Percentiles rank a stretch among this genome's conserved stretches.
These are phyloP conservation scores for Yponomeuta cagnagella DNA, from an alignment of 2,888 invertebrate species.

Conservation along the genomic window DNA sequence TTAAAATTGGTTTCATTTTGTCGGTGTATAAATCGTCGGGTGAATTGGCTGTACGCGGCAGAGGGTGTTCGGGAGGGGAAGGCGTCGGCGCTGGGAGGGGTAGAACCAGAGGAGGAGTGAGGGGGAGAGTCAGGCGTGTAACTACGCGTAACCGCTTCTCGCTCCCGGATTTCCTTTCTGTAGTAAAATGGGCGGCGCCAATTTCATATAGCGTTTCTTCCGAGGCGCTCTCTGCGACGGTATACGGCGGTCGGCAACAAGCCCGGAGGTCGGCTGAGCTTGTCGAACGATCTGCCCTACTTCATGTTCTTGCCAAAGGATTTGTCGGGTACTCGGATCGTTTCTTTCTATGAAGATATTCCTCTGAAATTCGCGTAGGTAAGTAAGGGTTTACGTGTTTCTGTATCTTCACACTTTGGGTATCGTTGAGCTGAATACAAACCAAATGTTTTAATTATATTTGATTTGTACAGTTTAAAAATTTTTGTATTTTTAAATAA, in stretches of 20 bases:
- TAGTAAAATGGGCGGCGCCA: conserved; percentile 74
- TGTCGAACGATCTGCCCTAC: conserved; percentile 71
- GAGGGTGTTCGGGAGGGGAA: conserved; percentile 27
- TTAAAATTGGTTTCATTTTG: conserved; percentile 71
- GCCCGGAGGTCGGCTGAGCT: conserved; percentile 53
- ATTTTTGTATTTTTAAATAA: no score
- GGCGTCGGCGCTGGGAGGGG: conserved; percentile 43
- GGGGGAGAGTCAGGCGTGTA: conserved; percentile 66
- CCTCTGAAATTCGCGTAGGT: conserved; percentile 57
- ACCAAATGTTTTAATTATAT: no score
- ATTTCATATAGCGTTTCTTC: conserved; percentile 67
- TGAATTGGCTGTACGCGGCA: conserved; percentile 66
- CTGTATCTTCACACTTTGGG: neutral
- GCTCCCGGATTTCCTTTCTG: conserved; percentile 75
- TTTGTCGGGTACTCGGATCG: conserved; percentile 69
- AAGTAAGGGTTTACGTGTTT: neutral
- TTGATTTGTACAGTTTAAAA: no score
- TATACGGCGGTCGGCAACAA: conserved; percentile 45
- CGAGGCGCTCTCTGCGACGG: conserved; percentile 30
- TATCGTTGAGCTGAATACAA: neutral
- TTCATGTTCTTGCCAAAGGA: conserved; percentile 72
- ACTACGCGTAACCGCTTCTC: conserved; percentile 73
- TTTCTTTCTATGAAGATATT: conserved; percentile 68
- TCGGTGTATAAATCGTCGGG: conserved; percentile 70
- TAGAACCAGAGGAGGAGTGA: conserved; percentile 34